These are phyloP conservation scores for Cheilinus undulatus DNA, from an alignment of 2,113 vertebrate genomes.

Conservation along the genomic window DNA sequence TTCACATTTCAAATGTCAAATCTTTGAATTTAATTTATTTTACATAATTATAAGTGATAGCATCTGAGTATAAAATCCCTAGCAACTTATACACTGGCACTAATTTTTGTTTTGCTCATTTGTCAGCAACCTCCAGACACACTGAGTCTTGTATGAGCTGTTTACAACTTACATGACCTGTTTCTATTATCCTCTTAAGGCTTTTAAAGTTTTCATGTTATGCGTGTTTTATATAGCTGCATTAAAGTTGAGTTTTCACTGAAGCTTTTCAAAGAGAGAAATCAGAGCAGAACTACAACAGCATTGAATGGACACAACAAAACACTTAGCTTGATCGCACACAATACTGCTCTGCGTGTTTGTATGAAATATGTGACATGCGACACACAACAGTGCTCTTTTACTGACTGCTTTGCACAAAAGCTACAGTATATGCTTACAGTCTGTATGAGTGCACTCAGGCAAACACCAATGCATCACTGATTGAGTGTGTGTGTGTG, in stretches of 20 bases:
- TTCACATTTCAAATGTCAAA: too few relatives aligned
- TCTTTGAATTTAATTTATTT: too few relatives aligned
- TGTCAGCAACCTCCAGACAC: conserved; percentile 7
- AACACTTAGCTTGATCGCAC: conserved; percentile 27
- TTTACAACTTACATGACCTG: conserved; percentile 11
- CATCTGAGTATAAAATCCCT: too few relatives aligned
- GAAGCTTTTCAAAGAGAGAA: conserved; percentile 18
- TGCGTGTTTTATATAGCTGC: conserved; percentile 21
- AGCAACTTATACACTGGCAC: too few relatives aligned
- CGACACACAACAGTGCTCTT: conserved; percentile 58
- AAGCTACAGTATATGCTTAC: conserved; percentile 35
- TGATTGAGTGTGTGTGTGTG: conserved; percentile 47
- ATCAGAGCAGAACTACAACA: conserved; percentile 43
- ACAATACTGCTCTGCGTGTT: conserved; percentile 26
- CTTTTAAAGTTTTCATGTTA: too few relatives aligned
- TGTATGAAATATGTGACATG: conserved; percentile 23
- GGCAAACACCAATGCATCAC: conserved; percentile 51
- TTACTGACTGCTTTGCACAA: conserved; percentile 43
- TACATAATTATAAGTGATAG: too few relatives aligned
- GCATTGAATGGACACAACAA: conserved; percentile 27
- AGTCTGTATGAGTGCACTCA: conserved; percentile 32
- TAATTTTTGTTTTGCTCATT: background rate
- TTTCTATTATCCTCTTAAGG: conserved; percentile 2
- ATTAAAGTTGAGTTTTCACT: background rate
- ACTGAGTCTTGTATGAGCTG: background rate